These are phyloP conservation scores for Tenebrio molitor DNA, from an alignment of 1,140 invertebrate species.

Conservation along the genomic window DNA sequence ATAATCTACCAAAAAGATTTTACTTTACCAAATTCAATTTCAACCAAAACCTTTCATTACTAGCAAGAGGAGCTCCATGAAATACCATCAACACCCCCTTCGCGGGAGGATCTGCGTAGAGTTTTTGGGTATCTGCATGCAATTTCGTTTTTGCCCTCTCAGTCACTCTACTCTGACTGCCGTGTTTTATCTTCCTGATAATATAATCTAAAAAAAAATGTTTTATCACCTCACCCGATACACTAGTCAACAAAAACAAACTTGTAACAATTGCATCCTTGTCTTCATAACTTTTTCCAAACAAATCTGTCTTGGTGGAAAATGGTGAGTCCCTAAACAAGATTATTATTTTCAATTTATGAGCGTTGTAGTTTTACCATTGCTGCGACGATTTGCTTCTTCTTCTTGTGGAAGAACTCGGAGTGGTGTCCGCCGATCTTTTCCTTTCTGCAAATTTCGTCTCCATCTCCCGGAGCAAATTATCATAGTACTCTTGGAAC, in stretches of 20 bases:
- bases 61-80: constrained; percentile 58
- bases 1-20: constrained; percentile 57
- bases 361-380: too few species aligned
- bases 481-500: constrained; percentile 54
- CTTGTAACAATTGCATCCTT: background rate
- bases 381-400: too few species aligned
- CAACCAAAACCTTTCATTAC: constrained; percentile 46
- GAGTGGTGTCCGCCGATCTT: too few species aligned
- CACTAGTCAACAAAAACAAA: background rate
- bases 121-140: background rate
- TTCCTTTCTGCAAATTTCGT: background rate
- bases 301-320: background rate
- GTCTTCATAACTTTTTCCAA: background rate
- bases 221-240: too few species aligned
- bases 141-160: background rate
- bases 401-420: too few species aligned
- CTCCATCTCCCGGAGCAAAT: constrained; percentile 40
- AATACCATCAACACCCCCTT: constrained; percentile 59
- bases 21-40: too few species aligned
- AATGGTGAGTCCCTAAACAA: background rate
- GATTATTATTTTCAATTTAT: too few species aligned
- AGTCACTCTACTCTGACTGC: background rate
- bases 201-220: constrained; percentile 10
- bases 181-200: background rate
- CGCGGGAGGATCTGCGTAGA: constrained; percentile 1